phyloP scores from a whole-genome alignment of 2,113 vertebrate genomes.

The Tragelaphus buxtoni region DNA sequence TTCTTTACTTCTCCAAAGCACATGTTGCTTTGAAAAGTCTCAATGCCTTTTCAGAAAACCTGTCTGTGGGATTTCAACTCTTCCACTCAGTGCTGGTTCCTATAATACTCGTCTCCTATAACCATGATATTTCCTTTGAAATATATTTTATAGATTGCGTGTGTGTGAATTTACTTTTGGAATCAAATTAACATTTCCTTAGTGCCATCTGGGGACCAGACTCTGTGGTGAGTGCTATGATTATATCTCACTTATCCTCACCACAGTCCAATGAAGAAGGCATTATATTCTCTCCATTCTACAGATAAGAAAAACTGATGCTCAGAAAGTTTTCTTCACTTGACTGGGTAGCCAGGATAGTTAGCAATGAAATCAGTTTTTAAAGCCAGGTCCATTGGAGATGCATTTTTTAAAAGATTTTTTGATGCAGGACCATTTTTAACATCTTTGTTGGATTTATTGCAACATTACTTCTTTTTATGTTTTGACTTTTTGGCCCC shows the following conservation, averaged over 20 bases:
- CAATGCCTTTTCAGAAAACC: neutral
- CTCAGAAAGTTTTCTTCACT: neutral
- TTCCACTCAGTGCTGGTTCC: neutral
- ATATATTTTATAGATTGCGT: neutral
- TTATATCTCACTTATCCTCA: neutral
- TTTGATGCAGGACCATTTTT: neutral
- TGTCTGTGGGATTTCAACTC: neutral
- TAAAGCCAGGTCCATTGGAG: neutral
- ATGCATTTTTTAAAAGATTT: neutral
- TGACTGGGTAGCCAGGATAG: neutral
- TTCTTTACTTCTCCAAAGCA: slow-evolving; percentile 30
- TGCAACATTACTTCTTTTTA: neutral
- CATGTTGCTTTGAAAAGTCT: neutral
- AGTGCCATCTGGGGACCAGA: neutral
- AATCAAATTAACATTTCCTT: neutral
- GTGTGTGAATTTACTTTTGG: neutral
- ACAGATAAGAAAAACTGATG: neutral
- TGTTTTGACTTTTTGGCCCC: neutral
- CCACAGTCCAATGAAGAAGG: neutral
- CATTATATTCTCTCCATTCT: neutral
- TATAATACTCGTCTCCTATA: neutral
- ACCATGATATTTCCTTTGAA: neutral
- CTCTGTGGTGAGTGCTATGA: neutral
- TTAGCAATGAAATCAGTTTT: neutral
- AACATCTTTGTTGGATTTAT: neutral